Evolutionary conservation across 2,113 vertebrate species (phyloP), one percentile per base, ranked within the genome.

Genomic region (Ochotona princeps): DNA sequence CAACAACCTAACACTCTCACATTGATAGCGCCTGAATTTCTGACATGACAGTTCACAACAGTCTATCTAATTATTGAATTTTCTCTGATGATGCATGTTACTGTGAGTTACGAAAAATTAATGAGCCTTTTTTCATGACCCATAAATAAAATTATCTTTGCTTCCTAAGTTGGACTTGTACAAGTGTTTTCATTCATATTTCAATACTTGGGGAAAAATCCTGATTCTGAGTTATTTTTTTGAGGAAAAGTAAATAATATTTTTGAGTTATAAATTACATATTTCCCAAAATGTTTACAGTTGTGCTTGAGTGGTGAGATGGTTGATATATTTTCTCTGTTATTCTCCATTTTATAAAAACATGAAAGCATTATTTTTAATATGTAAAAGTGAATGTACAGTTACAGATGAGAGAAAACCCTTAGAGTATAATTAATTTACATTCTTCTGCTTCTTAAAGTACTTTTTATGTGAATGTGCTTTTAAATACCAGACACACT

Each of bases 251-350:
- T n/a, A 94, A 74, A 92, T 94, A 73, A 65, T 92, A 69, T 94
- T 95, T 96, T 73, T 51, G 70, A 92, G 83, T 60, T 95, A 26
- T 83, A 54, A 93, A 85, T 95, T 84, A 32, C 20, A 92, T 85
- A 74, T 81, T 94, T 94, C 79, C 21, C 60, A 74, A 91, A 93
- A 91, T 67, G 18, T 87, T 91, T 91, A 87, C 60, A 83, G 70
- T 84, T 94, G 60, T 21, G 13, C 79, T 91, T 95, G 17, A 44
- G 26, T 74, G 47, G 65, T 78, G 60, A 92, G 32, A 75, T 73
- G 83, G 70, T 38, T 83, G 32, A 63, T 70, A 78, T 82, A 73
- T 65, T 65, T 86, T 51, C 44, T 15, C 51, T 86, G 18, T 32
- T 91, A 88, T 93, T 92, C 63, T 78, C 57, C 87, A 30, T 78